phyloP scores from a whole-genome alignment of 2,888 invertebrate genomes.

The Synergus gifuensis region DNA sequence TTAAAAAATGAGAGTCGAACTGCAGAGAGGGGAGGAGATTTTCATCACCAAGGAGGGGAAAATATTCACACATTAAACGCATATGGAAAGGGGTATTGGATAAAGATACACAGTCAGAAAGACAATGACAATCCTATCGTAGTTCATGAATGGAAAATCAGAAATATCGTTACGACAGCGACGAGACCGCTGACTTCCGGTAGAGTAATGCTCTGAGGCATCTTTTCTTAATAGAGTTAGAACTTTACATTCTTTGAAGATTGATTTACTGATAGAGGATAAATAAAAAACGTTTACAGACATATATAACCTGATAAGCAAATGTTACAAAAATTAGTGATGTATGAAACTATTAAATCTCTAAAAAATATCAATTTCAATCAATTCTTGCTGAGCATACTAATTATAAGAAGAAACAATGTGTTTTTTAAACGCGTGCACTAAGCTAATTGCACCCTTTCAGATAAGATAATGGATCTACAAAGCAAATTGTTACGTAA shows the following conservation, averaged over 20 bases:
- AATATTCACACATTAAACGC: slow-evolving; percentile 35
- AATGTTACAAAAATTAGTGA: no score
- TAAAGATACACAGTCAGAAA: slow-evolving; percentile 43
- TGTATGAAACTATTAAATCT: no score
- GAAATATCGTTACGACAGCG: slow-evolving; percentile 67
- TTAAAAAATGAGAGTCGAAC: slow-evolving; percentile 64
- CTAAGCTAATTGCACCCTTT: slow-evolving; percentile 7
- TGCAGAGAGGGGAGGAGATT: slow-evolving; percentile 9
- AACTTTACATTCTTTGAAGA: slow-evolving; percentile 12
- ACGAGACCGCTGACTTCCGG: slow-evolving; percentile 67
- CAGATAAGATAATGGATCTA: neutral
- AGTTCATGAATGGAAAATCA: slow-evolving; percentile 71
- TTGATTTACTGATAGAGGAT: slow-evolving; percentile 29
- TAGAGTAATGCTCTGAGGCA: slow-evolving; percentile 57
- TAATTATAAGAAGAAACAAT: slow-evolving; percentile 1
- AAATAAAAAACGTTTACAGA: neutral
- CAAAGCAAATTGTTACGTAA: slow-evolving; percentile 3
- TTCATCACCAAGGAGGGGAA: neutral
- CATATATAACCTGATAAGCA: no score
- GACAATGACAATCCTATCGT: slow-evolving; percentile 71
- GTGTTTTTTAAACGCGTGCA: neutral
- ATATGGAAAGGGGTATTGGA: slow-evolving; percentile 14
- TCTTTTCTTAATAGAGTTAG: slow-evolving; percentile 10
- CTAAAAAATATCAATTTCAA: no score
- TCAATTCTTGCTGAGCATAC: no score